Conservation (phyloP, 2,888 invertebrate species). For the Dexiosoma caninum region DNA sequence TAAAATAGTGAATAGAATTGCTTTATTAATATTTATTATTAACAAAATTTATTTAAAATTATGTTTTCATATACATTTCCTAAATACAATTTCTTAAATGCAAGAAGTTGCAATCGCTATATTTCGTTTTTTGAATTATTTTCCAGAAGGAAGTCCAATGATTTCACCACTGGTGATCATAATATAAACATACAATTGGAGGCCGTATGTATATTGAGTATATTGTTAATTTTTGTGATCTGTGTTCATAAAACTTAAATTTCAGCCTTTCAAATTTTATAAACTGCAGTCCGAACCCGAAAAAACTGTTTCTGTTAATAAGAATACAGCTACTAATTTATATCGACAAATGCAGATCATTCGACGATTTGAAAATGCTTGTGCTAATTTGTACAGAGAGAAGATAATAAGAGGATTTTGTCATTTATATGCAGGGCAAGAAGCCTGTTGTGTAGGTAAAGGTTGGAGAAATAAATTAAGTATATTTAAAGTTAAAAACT, state of each 20-base stretch:
- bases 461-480: too few relatives aligned
- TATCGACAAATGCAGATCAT: conserved; percentile 88
- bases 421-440: conserved; percentile 94
- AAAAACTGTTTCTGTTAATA: conserved; percentile 83
- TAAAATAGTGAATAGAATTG: too few relatives aligned
- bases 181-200: conserved; percentile 39
- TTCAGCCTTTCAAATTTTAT: conserved; percentile 85
- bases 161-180: not conserved
- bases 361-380: conserved; percentile 93
- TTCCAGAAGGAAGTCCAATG: conserved; percentile 5
- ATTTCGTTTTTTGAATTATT: conserved; percentile 31
- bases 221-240: too few relatives aligned
- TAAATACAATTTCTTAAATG: not conserved
- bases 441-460: conserved; percentile 82
- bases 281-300: conserved; percentile 90
- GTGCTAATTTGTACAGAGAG: conserved; percentile 96
- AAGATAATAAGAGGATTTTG: conserved; percentile 97
- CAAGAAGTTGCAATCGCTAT: not conserved
- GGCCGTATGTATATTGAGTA: conserved; percentile 35
- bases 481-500: too few relatives aligned
- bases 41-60: not conserved
- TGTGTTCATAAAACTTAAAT: not conserved
- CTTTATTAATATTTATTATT: too few relatives aligned
- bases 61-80: too few relatives aligned
- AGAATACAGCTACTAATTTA: conserved; percentile 88